Conservation (phyloP, 2,797 vertebrate genomes). For the Danio kyathit region DNA sequence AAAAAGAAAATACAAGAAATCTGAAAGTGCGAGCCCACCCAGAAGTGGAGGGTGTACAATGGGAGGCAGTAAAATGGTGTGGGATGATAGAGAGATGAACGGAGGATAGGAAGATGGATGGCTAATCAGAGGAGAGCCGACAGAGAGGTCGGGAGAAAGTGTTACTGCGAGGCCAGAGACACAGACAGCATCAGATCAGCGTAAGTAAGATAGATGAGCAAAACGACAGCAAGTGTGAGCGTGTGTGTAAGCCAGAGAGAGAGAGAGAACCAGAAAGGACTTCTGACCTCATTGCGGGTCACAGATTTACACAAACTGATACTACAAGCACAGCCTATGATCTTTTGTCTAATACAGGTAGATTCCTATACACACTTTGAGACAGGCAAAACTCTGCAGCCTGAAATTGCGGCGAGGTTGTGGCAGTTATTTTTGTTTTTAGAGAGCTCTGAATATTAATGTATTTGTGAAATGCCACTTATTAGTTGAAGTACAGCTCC, state of each 20-base stretch:
- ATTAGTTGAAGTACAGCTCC: slow-evolving; percentile 16
- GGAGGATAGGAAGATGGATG: slow-evolving; percentile 81
- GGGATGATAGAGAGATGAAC: slow-evolving; percentile 73
- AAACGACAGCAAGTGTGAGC: slow-evolving; percentile 34
- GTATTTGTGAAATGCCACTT: slow-evolving; percentile 31
- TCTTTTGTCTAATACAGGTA: neutral
- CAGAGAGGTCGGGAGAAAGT: slow-evolving; percentile 58
- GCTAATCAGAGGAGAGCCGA: slow-evolving; percentile 65
- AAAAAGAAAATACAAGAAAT: slow-evolving; percentile 10
- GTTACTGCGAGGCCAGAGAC: slow-evolving; percentile 55
- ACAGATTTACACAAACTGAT: slow-evolving; percentile 25
- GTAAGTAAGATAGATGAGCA: slow-evolving; percentile 64
- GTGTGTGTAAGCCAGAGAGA: slow-evolving; percentile 17
- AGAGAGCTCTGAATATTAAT: slow-evolving; percentile 29
- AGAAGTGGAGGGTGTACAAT: slow-evolving; percentile 35
- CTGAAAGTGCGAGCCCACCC: slow-evolving; percentile 3
- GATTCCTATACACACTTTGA: neutral
- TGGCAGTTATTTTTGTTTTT: slow-evolving; percentile 18
- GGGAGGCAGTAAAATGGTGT: slow-evolving; percentile 65
- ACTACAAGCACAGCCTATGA: slow-evolving; percentile 9
- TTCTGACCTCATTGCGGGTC: slow-evolving; percentile 47
- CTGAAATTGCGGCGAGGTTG: neutral
- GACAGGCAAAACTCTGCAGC: neutral
- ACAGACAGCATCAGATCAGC: slow-evolving; percentile 55
- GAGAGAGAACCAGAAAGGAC: slow-evolving; percentile 15